These are phyloP conservation scores for Heterodera schachtii DNA, from an alignment of 1,140 invertebrate species.

Conservation along the genomic window DNA sequence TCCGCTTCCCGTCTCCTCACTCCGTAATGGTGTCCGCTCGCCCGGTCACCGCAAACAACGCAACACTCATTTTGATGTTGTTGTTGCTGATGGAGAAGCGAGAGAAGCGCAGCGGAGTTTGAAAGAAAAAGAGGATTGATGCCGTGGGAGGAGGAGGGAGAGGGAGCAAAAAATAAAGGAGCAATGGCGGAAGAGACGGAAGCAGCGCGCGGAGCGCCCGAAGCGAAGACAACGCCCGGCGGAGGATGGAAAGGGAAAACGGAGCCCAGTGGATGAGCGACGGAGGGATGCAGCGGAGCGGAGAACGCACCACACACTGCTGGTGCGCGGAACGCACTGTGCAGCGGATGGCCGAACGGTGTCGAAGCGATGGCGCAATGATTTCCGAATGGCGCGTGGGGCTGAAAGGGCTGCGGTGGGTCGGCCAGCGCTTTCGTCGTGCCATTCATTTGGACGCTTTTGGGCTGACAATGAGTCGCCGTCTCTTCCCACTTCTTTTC, in stretches of 20 bases:
- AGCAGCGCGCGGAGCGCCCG: not conserved
- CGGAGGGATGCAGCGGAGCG: not conserved
- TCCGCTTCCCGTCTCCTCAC: not conserved
- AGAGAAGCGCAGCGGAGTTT: constrained; percentile 4
- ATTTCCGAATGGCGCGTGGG: not conserved
- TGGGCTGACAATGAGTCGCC: no score
- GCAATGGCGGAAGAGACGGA: not conserved
- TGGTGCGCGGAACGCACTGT: not conserved
- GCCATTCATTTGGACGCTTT: not conserved
- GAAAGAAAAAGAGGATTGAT: constrained; percentile 11
- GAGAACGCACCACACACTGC: not conserved
- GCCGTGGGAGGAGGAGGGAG: not conserved
- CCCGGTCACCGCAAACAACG: constrained; percentile 38
- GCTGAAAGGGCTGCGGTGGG: not conserved
- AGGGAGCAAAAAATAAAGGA: not conserved
- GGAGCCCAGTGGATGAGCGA: not conserved
- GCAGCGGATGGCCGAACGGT: not conserved
- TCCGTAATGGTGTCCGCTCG: constrained; percentile 31
- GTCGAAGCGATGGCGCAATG: not conserved
- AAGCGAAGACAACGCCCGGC: not conserved
- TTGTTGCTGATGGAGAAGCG: constrained; percentile 23
- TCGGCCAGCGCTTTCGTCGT: not conserved
- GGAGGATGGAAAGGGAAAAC: constrained; percentile 4
- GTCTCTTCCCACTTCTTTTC: not conserved
- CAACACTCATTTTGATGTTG: constrained; percentile 29